Evolutionary conservation across 2,888 invertebrate genomes (phyloP), one percentile per base, ranked within the genome.

Genomic region (Platypus cylindrus): DNA sequence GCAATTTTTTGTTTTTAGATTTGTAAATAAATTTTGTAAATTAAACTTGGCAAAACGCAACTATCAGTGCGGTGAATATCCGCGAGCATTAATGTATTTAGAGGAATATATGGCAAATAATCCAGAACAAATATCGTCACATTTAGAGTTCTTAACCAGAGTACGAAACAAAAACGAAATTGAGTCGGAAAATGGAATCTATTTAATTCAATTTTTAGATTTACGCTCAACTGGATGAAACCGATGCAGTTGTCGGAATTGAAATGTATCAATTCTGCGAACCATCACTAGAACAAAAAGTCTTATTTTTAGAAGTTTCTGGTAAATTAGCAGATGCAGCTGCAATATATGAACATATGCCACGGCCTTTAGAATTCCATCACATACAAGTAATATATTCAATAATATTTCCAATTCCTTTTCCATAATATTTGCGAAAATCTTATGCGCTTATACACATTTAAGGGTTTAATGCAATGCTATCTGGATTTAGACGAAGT

Each of bases 401-500:
- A 20, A 20, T 7, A 20, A n/a, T n/a, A n/a, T n/a, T n/a, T n/a
- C n/a, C n/a, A n/a, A n/a, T n/a, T n/a, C n/a, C n/a, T n/a, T n/a
- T n/a, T n/a, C n/a, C n/a, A n/a, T n/a, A n/a, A n/a, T n/a, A n/a
- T n/a, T n/a, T n/a, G n/a, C n/a, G n/a, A n/a, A n/a, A n/a, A n/a
- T n/a, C n/a, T n/a, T n/a, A n/a, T n/a, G n/a, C n/a, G n/a, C n/a
- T n/a, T n/a, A n/a, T n/a, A n/a, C n/a, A n/a, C n/a, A n/a, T n/a
- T 27, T 5, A 8, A 78, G 67, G 89, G 87, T 13, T 77, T 93
- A 63, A 72, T 93, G 26, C 78, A 83, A 46, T 89, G 89, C 52
- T 85, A 90, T 53, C 63, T 93, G 31, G 79, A 79, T 15, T 65
- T 91, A 36, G 89, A 91, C 55, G 86, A 93, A 54, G 86, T 87